These are phyloP conservation scores for Takifugu bimaculatus DNA, from an alignment of 2,113 vertebrate species.

Conservation along the genomic window DNA sequence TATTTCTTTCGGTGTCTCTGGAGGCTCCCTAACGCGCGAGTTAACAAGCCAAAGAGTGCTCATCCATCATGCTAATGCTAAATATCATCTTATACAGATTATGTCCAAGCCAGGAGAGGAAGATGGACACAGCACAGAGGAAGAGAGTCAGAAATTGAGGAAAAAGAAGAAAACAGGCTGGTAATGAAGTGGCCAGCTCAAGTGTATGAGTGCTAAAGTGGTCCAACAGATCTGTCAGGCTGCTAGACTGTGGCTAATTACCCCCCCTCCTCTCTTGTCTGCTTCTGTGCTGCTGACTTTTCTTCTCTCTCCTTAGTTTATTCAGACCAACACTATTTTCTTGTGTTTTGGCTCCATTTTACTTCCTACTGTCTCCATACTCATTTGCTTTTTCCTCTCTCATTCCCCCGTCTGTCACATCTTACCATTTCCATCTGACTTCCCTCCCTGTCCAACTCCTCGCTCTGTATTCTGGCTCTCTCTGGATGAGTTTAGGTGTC, in stretches of 20 bases:
- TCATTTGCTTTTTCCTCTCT: conserved; percentile 16
- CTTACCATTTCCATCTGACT: conserved; percentile 54
- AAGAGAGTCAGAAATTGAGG: conserved; percentile 17
- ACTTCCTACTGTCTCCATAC: conserved; percentile 3
- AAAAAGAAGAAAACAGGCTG: conserved; percentile 37
- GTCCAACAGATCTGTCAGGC: conserved; percentile 66
- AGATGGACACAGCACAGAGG: conserved; percentile 20
- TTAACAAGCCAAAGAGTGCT: conserved; percentile 24
- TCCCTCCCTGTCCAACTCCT: conserved; percentile 33
- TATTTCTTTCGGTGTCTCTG: conserved; percentile 9
- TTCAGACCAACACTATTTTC: conserved; percentile 6
- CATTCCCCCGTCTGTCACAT: conserved; percentile 49
- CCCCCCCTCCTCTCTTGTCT: conserved; percentile 56
- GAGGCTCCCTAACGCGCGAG: conserved; percentile 2
- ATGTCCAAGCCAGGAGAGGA: conserved; percentile 6
- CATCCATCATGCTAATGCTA: conserved; percentile 43
- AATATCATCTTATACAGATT: conserved; percentile 38
- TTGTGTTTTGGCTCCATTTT: conserved; percentile 13
- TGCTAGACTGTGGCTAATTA: conserved; percentile 72
- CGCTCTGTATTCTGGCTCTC: conserved; percentile 23
- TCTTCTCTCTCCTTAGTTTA: conserved; percentile 30
- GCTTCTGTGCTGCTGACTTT: conserved; percentile 49
- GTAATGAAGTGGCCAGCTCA: conserved; percentile 64
- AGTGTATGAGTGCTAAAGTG: conserved; percentile 64
- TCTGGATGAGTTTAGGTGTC: conserved; percentile 48